Evolutionary conservation across 2,797 vertebrate genomes (phyloP), one percentile per base, ranked within the genome.

Genomic region (Cyclopterus lumpus): DNA sequence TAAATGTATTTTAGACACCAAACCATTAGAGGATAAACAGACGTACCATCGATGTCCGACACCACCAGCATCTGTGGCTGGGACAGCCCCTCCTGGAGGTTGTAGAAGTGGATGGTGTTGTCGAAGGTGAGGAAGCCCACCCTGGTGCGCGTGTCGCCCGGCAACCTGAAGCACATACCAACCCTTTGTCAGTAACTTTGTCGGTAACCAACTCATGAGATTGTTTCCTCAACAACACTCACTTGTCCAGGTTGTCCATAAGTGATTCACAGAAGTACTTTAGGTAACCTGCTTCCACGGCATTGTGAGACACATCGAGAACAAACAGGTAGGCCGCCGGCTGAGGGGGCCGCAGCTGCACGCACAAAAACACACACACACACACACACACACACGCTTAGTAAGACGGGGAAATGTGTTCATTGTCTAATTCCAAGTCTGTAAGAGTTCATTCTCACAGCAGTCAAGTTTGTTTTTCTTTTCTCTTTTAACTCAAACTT

Each of bases 21-120:
- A 44, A 16, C 40, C 2, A 42, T 16, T 6, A 18, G 42, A 44
- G 42, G 42, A 5, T 55, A 18, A 55, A 55, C 22, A 32, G 3
- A 36, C 92, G 84, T 94, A 99, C 98, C 98, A 20, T 99, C 97
- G 15, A 99, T 96, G 89, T 99, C 98, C 0, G 98, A 97, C 34
- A 99, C 97, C 88, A 99, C 96, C 81, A 99, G 91, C 98, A 99
- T 99, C 85, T 99, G 98, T 5, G 98, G 98, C 91, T 97, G 97
- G 0, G 98, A 98, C 61, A 99, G 92, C 24, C 97, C 97, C 90
- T 98, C 97, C 90, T 99, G 98, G 79, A 99, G 94, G 91, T 98
- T 98, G 92, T 99, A 99, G 91, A 99, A 99, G 84, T 99, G 98
- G 93, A 99, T 90, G 69, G 97, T 98, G 94, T 94, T 97, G 93